phyloP scores from a whole-genome alignment of 2,113 vertebrate genomes.

The Rana temporaria region DNA sequence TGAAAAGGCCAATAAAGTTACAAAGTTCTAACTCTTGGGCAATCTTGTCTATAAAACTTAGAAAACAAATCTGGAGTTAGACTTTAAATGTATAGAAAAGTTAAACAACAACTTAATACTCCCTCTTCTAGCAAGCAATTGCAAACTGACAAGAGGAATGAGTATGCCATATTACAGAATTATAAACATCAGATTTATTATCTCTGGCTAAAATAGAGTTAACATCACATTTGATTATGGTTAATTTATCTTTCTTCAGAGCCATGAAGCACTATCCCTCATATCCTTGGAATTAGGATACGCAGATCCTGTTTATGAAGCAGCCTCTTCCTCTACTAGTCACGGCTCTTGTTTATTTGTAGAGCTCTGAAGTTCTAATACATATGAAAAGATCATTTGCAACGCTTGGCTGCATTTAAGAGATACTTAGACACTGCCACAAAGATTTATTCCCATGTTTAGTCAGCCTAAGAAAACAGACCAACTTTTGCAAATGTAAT shows the following conservation, averaged over 20 bases:
- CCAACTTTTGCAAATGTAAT: slow-evolving; percentile 31
- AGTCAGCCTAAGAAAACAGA: slow-evolving; percentile 51
- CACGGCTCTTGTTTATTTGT: slow-evolving; percentile 36
- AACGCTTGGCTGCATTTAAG: slow-evolving; percentile 51
- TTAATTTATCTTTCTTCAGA: slow-evolving; percentile 28
- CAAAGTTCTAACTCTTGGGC: too few species aligned
- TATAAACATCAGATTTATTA: slow-evolving; percentile 3
- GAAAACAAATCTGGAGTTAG: too few species aligned
- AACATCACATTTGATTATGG: slow-evolving; percentile 25
- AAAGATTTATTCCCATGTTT: slow-evolving; percentile 48
- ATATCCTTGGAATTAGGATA: slow-evolving; percentile 21
- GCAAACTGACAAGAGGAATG: background rate
- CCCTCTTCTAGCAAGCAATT: background rate
- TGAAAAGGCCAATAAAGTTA: too few species aligned
- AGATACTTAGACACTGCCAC: slow-evolving; percentile 49
- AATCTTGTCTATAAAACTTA: too few species aligned
- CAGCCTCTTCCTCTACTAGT: slow-evolving; percentile 31
- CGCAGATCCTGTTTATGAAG: slow-evolving; percentile 33
- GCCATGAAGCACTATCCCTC: background rate
- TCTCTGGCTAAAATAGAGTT: slow-evolving; percentile 18
- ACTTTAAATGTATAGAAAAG: too few species aligned
- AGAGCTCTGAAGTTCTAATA: slow-evolving; percentile 51
- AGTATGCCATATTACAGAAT: background rate
- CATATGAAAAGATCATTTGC: slow-evolving; percentile 51
- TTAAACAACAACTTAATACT: too few species aligned